These are phyloP conservation scores for Heliconius hermathena DNA, from an alignment of 1,140 invertebrate genomes.

Conservation along the genomic window DNA sequence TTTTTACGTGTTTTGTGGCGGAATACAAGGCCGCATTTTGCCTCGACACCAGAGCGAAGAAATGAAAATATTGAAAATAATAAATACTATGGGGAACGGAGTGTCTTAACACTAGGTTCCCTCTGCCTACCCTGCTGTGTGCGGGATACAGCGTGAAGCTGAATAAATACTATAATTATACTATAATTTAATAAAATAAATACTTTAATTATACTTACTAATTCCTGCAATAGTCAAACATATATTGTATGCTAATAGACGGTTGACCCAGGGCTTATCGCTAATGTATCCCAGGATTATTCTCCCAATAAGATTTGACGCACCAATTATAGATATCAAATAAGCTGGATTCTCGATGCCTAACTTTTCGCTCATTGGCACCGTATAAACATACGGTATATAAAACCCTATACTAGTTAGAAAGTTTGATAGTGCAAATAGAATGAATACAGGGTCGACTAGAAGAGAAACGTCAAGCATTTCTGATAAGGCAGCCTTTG, in stretches of 20 bases:
- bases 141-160: no score
- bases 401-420: slow-evolving; percentile 98
- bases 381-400: slow-evolving; percentile 94
- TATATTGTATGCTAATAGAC: slow-evolving; percentile 93
- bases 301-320: slow-evolving; percentile 93
- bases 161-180: not conserved
- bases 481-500: slow-evolving; percentile 87
- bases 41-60: no score
- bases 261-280: slow-evolving; percentile 94
- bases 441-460: slow-evolving; percentile 92
- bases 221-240: slow-evolving; percentile 92
- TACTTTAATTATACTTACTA: slow-evolving; percentile 82
- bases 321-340: slow-evolving; percentile 90
- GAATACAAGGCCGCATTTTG: no score
- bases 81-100: no score
- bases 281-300: slow-evolving; percentile 92
- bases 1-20: no score
- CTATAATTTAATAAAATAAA: no score
- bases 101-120: no score
- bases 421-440: slow-evolving; percentile 97
- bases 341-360: slow-evolving; percentile 83
- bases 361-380: slow-evolving; percentile 84
- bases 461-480: slow-evolving; percentile 94
- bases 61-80: not conserved
- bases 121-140: no score